Percentiles rank a stretch among this genome's conserved stretches.
Evolutionary conservation across 2,888 invertebrate species (phyloP).

Genomic region (Syrista parreyssii): DNA sequence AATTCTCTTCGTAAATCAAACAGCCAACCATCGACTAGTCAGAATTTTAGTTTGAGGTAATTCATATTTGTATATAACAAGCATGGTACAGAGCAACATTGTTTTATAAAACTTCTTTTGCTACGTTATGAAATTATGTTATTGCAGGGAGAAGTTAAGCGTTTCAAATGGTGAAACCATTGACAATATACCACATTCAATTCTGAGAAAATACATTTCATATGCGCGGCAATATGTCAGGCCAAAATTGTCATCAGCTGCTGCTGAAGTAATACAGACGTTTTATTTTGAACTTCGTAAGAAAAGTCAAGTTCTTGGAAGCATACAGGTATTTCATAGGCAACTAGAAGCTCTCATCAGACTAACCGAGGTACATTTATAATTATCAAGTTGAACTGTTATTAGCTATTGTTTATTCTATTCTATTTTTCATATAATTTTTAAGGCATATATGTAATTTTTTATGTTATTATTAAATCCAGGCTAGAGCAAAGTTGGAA

Average conservation of each 20-base stretch:
- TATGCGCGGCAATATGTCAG: constrained; percentile 90
- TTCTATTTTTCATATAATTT: constrained; percentile 8
- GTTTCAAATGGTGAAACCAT: constrained; percentile 72
- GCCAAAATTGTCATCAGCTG: constrained; percentile 80
- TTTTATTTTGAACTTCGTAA: constrained; percentile 85
- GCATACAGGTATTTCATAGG: constrained; percentile 85
- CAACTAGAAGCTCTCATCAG: constrained; percentile 91
- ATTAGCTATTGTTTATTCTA: background rate
- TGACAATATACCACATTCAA: constrained; percentile 79
- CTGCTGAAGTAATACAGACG: constrained; percentile 76
- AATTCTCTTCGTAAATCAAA: background rate
- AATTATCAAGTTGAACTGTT: background rate
- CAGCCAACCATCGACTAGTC: background rate
- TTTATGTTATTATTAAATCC: constrained; percentile 18
- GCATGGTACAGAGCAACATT: background rate
- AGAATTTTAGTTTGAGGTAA: background rate
- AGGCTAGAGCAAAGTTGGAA: constrained; percentile 91
- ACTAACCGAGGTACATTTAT: constrained; percentile 75
- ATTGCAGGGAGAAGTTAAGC: constrained; percentile 72
- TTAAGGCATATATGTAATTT: background rate
- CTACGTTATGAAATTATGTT: constrained; percentile 13
- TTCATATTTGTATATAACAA: background rate
- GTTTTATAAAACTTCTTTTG: background rate
- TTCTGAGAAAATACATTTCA: constrained; percentile 90
- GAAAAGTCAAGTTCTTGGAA: constrained; percentile 72